phyloP scores from a whole-genome alignment of 2,888 invertebrate species.

The Ptychoptera albimana region DNA sequence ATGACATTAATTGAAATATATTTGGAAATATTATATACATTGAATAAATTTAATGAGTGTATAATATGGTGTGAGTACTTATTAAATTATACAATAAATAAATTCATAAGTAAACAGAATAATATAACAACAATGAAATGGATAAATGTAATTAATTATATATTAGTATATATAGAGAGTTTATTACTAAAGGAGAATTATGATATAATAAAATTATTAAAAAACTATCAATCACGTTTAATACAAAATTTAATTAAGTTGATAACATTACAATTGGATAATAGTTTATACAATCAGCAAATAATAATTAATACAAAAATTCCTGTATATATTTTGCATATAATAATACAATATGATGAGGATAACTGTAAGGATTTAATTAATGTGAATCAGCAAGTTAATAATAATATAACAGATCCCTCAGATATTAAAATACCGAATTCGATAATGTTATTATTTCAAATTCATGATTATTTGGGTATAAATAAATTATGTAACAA shows the following conservation, averaged over 20 bases:
- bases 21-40: too few species aligned
- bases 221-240: conserved; percentile 45
- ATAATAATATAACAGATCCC: too few species aligned
- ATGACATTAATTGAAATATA: conserved; percentile 9
- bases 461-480: conserved; percentile 73
- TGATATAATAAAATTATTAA: conserved; percentile 22
- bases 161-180: conserved; percentile 31
- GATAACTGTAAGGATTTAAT: conserved; percentile 44
- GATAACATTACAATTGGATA: too few species aligned
- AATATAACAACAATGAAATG: too few species aligned
- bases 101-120: conserved; percentile 31
- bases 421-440: conserved; percentile 37
- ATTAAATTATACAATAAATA: conserved; percentile 54
- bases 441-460: conserved; percentile 60
- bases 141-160: conserved; percentile 16
- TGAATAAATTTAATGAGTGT: conserved; percentile 32
- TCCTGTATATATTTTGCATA: too few species aligned
- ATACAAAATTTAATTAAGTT: conserved; percentile 53
- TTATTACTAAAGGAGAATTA: conserved; percentile 37
- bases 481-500: conserved; percentile 64
- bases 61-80: conserved; percentile 64
- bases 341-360: conserved; percentile 35
- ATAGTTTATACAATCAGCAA: too few species aligned
- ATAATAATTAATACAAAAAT: too few species aligned
- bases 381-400: conserved; percentile 9